Conservation (phyloP, 2,888 invertebrate species). For the Suillia variegata region DNA sequence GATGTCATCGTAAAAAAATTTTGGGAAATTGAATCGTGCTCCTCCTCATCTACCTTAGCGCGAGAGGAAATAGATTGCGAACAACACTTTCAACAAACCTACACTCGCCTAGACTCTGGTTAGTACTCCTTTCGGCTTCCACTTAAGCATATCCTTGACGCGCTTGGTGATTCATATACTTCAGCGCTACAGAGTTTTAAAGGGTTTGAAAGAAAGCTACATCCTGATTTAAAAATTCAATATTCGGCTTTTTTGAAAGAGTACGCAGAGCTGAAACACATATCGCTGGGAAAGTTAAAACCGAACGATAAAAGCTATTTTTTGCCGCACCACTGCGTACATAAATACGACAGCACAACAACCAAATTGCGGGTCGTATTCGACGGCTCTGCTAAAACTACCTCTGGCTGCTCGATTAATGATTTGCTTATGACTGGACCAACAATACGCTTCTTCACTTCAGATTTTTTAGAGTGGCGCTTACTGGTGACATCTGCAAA, state of each 20-base stretch:
- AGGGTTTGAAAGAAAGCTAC: constrained; percentile 21
- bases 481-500: constrained; percentile 2
- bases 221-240: constrained; percentile 16
- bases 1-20: constrained; percentile 14
- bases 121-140: constrained; percentile 24
- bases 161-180: constrained; percentile 24
- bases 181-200: constrained; percentile 24
- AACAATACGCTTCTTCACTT: neutral
- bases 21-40: constrained; percentile 7
- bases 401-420: constrained; percentile 20
- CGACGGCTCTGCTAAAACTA: constrained; percentile 23
- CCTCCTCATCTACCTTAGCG: neutral
- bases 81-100: constrained; percentile 22
- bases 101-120: constrained; percentile 14
- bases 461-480: neutral
- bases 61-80: constrained; percentile 25
- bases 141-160: constrained; percentile 4
- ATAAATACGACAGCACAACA: constrained; percentile 18
- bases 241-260: constrained; percentile 17
- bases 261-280: neutral
- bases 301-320: constrained; percentile 9
- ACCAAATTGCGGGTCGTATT: constrained; percentile 27
- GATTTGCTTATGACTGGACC: constrained; percentile 5
- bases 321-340: constrained; percentile 28
- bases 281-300: neutral